Evolutionary conservation across 2,888 invertebrate genomes (phyloP), one percentile per base, ranked within the genome.

Genomic region (Brenthis hecate): DNA sequence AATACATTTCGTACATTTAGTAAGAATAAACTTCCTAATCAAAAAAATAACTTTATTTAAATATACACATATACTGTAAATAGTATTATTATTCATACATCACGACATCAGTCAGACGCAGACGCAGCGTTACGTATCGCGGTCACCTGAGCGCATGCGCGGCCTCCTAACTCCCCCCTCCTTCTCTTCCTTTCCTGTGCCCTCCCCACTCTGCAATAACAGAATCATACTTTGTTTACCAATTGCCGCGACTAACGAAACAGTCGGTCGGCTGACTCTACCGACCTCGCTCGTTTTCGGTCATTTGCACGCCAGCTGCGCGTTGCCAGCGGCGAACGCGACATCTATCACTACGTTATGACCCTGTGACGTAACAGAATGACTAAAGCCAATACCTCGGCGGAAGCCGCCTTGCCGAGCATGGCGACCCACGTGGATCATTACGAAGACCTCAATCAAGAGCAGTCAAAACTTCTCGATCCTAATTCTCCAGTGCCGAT

Each of bases 231-330:
- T 89, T 85, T 91, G 91, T 91, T 91, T 91, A 92, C 92, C 89
- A 89, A 91, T 89, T 91, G 87, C 85, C 79, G 83, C 90, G 90
- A 90, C 87, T 89, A 89, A 90, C 89, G 86, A 89, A 85, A 84
- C 87, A 91, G 92, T 91, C 86, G 85, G 87, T 87, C 87, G 85
- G 86, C 81, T 84, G 84, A 78, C 86, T 80, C 97, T 75, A 96
- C 97, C 80, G 98, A 97, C 78, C 97, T 97, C 78, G 96, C 97
- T 77, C 97, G 91, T 97, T 97, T 97, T 97, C 76, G 80, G 80
- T 83, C 80, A 80, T 81, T 84, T 84, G 84, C 84, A 85, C 81
- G 75, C 78, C 78, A 84, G 87, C 85, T 87, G 87, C 88, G 88
- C 88, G 90, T 86, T 87, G 88, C 81, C 80, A 80, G 83, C 88